Evolutionary conservation across 2,888 invertebrate genomes (phyloP).

Genomic region (Hyles lineata): DNA sequence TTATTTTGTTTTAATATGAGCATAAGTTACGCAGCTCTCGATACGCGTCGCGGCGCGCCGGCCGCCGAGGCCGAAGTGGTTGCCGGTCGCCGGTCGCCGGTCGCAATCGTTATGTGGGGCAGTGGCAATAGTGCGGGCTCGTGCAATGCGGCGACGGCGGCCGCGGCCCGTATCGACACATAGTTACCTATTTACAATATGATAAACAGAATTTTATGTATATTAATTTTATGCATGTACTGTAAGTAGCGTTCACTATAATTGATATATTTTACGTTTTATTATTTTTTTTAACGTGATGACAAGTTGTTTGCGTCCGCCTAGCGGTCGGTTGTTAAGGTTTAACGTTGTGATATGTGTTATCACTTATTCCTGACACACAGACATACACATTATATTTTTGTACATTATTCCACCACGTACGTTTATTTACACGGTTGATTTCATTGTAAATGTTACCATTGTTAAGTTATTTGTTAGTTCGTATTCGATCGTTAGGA

Average conservation of each 20-base stretch:
- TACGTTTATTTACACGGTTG: constrained; percentile 65
- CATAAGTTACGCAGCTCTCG: constrained; percentile 65
- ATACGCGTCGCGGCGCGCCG: constrained; percentile 50
- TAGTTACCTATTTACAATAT: constrained; percentile 73
- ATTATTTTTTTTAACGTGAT: constrained; percentile 64
- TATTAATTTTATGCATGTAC: constrained; percentile 69
- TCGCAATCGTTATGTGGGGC: background rate
- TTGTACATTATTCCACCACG: constrained; percentile 73
- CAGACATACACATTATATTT: constrained; percentile 68
- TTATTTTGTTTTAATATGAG: constrained; percentile 63
- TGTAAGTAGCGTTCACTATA: constrained; percentile 64
- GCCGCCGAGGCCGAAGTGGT: constrained; percentile 10
- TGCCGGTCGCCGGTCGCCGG: background rate
- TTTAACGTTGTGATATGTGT: constrained; percentile 75
- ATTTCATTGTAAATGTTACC: constrained; percentile 83
- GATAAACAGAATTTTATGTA: constrained; percentile 59
- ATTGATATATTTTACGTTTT: constrained; percentile 47
- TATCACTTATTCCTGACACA: constrained; percentile 77
- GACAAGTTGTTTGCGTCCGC: constrained; percentile 62
- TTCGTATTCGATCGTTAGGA: constrained; percentile 51
- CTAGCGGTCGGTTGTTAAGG: constrained; percentile 64
- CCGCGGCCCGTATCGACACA: constrained; percentile 58
- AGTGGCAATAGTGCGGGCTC: background rate
- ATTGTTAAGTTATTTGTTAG: constrained; percentile 79
- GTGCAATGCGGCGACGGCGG: constrained; percentile 22